A percentile compares a stretch with the other conserved stretches of the same genome.
phyloP scores from a whole-genome alignment of 1,140 invertebrate genomes.

The Latrodectus geometricus region DNA sequence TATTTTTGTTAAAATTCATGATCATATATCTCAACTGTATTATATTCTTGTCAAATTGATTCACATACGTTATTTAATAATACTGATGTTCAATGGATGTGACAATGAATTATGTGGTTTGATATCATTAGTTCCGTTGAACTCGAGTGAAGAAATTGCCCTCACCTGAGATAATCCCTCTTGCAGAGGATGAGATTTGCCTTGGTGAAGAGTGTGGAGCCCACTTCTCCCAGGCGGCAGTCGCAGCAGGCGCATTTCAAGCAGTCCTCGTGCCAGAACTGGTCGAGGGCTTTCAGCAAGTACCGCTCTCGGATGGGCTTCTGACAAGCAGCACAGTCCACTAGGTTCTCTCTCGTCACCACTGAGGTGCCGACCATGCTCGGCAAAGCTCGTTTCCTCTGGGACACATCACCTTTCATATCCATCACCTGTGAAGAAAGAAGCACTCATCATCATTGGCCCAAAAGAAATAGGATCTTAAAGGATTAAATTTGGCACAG shows the following conservation, averaged over 20 bases:
- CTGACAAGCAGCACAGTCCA: slow-evolving; percentile 71
- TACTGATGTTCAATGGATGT: too few relatives aligned
- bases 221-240: slow-evolving; percentile 90
- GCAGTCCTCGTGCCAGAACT: slow-evolving; percentile 95
- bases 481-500: too few relatives aligned
- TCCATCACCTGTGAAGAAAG: slow-evolving; percentile 8
- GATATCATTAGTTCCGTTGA: too few relatives aligned
- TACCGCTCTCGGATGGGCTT: slow-evolving; percentile 71
- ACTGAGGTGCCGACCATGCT: slow-evolving; percentile 9
- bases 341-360: slow-evolving; percentile 54
- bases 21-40: too few relatives aligned
- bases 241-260: slow-evolving; percentile 94
- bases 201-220: slow-evolving; percentile 90
- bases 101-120: too few relatives aligned
- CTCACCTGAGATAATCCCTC: slow-evolving; percentile 91
- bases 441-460: not conserved
- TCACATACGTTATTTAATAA: too few relatives aligned
- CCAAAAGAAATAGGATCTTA: not conserved
- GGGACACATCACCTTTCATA: slow-evolving; percentile 34
- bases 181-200: slow-evolving; percentile 93
- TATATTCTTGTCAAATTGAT: too few relatives aligned
- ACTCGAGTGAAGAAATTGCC: too few relatives aligned
- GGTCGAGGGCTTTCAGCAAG: slow-evolving; percentile 77
- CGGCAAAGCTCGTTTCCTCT: slow-evolving; percentile 17
- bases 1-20: too few relatives aligned